Conservation (phyloP, 1,140 invertebrate species). For the Charaxes varanes region DNA sequence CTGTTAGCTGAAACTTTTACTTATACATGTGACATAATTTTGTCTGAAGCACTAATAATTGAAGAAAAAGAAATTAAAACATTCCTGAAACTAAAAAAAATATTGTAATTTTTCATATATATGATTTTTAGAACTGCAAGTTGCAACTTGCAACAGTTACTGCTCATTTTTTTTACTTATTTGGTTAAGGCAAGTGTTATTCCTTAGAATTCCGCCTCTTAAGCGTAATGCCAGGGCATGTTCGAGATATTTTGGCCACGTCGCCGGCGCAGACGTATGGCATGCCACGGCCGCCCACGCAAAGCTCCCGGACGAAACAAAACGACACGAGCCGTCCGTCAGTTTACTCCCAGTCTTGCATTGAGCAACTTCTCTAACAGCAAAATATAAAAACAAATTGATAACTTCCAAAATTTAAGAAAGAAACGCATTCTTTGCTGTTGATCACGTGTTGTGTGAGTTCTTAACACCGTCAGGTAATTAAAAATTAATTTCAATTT, state of each 20-base stretch:
- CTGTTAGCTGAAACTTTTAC: no score
- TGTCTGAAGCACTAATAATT: no score
- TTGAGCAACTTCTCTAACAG: slow-evolving; percentile 30
- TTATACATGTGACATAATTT: no score
- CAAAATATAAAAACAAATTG: slow-evolving; percentile 1
- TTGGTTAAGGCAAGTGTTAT: no score
- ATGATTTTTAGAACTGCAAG: no score
- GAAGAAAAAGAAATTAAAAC: no score
- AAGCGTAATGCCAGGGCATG: slow-evolving; percentile 37
- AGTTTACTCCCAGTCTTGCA: slow-evolving; percentile 44
- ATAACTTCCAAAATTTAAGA: no score
- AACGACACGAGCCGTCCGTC: slow-evolving; percentile 34
- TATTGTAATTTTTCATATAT: no score
- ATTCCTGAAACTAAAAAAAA: no score
- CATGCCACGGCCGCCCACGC: slow-evolving; percentile 41
- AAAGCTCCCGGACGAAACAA: slow-evolving; percentile 43
- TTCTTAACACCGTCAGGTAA: slow-evolving; percentile 6
- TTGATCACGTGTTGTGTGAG: slow-evolving; percentile 4
- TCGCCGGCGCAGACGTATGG: slow-evolving; percentile 35
- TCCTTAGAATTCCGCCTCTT: no score
- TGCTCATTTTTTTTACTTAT: no score
- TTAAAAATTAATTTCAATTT: neutral
- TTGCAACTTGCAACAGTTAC: no score
- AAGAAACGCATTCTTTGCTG: neutral
- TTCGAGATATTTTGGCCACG: slow-evolving; percentile 41